Conservation (phyloP, 2,888 invertebrate species). For the Chrysolina oricalcia region DNA sequence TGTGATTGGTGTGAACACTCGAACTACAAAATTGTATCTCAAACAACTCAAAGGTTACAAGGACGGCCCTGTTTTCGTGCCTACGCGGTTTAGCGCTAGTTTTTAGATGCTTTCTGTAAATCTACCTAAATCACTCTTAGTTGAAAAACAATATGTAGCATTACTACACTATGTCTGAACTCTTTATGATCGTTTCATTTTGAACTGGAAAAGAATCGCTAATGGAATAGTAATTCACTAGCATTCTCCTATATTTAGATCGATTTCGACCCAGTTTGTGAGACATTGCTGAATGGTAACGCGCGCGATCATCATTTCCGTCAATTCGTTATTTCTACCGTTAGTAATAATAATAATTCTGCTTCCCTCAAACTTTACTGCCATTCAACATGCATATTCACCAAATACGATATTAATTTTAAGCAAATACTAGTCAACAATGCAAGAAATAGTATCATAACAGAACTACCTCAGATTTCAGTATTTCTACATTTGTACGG, state of each 20-base stretch:
- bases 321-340: not conserved
- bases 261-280: not conserved
- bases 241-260: not conserved
- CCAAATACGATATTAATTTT: conserved; percentile 67
- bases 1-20: no score
- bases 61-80: no score
- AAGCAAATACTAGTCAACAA: conserved; percentile 64
- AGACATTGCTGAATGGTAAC: not conserved
- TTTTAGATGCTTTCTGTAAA: no score
- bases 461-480: conserved; percentile 65
- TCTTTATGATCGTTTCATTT: no score
- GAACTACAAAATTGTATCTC: no score
- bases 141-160: no score
- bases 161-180: no score
- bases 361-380: not conserved
- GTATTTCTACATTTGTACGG: conserved; percentile 61
- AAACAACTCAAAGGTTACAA: no score
- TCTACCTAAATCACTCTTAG: no score
- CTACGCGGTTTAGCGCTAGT: no score
- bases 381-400: conserved; percentile 25
- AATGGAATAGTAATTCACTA: no score
- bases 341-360: not conserved
- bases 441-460: conserved; percentile 56
- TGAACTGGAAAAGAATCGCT: no score
- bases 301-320: not conserved